Base-by-base conservation (phyloP, 1,140 invertebrate genomes). In the Leguminivora glycinivorella region DNA sequence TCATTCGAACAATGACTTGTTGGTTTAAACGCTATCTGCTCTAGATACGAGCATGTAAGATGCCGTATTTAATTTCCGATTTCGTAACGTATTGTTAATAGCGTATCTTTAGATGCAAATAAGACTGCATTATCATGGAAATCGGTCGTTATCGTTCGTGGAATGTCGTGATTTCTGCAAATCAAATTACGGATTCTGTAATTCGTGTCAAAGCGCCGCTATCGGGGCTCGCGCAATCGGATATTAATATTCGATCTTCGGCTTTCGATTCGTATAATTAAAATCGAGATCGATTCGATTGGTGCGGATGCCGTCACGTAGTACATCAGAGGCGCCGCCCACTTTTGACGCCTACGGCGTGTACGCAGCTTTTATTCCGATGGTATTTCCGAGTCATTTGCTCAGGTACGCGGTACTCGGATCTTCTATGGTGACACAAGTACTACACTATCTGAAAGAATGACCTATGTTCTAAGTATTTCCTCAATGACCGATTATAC, bases 261-360 rank as follows among this genome's bases (percentile, higher is more conserved):
- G 70, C 80, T 81, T 76, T 81, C 82, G 84, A 88, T 87, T 87
- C 84, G 83, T 88, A 89, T 89, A 89, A 89, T 89, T 89, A 89
- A 88, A 87, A 89, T 87, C 79, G 84, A 88, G 82, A 88, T 90
- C 81, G 82, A 83, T 88, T 72, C 79, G 85, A 88, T 88, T 89
- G 85, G 84, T 73, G 72, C 76, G 83, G 83, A 87, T 87, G 84
- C 85, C 84, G 87, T 89, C 84, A 88, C 85, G 87, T 88, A 81
- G 81, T 80, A 80, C 80, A 82, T 85, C 85, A 80, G 72, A 80
- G 77, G 82, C 75, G 72, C 83, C 87, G 85, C 87, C 87, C 79
- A 85, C 85, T 89, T 88, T 88, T 84, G 83, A 88, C 87, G 87
- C 87, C 87, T 88, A 78, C 83, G 83, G 86, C 85, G 85, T 81